Base-by-base conservation (phyloP, 2,888 invertebrate species). In the Unio pictorum region DNA sequence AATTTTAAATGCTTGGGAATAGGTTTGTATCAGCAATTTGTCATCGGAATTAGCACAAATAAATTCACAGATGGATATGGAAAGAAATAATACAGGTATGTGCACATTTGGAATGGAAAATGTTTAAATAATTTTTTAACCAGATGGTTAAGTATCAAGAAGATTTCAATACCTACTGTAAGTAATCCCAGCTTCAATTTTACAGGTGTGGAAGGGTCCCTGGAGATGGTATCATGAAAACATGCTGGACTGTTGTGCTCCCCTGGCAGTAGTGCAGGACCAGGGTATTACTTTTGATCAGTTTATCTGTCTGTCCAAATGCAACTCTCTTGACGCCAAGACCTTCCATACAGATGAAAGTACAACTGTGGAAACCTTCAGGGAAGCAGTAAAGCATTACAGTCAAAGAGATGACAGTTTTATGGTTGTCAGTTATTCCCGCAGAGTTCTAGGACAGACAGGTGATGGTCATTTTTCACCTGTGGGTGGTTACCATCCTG, bases 201-300 rank as follows among this genome's bases (percentile, higher is more conserved):
- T 45, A 45, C 45, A 45, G 45, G 15, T 66, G 11, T 66, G 66
- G 66, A 66, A 59, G 54, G 88, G 88, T 0, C 86, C 88, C 4
- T 91, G 91, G 91, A 81, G 90, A 28, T 91, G 90, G 87, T 91
- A 90, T 77, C 90, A 90, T 75, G 91, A 91, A 77, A 81, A 86
- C 55, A 91, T 90, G 90, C 81, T 91, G 26, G 89, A 90, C 72
- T 90, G 90, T 72, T 91, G 91, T 74, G 84, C 88, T 4, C 86
- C 89, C 0, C 73, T 89, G 45, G 82, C 86, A 55, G 69, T 79
- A n/a, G 81, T 76, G 20, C 78, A 80, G 45, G 68, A 76, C 64
- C 79, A 83, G 20, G 90, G 90, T 11, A 86, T 90, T 57, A 89
- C 82, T 18, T 79, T 90, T 64, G 84, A 85, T 4, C 86, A 90